These are phyloP conservation scores for Tineola bisselliella DNA, from an alignment of 2,888 invertebrate genomes.

Conservation along the genomic window DNA sequence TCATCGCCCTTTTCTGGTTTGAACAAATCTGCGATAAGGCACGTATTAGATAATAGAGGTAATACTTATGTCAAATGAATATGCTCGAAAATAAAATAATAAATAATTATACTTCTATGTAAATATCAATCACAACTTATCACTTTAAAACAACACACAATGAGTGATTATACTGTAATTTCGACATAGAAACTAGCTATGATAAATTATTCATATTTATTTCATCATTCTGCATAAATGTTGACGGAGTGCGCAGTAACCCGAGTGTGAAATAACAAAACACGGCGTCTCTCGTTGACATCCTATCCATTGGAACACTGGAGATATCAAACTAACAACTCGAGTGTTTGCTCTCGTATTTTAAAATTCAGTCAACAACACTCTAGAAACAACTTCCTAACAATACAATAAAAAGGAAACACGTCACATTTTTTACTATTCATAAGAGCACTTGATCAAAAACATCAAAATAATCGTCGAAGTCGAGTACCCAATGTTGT, in stretches of 20 bases:
- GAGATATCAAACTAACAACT: not conserved
- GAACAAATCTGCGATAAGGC: not conserved
- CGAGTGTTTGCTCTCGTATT: conserved; percentile 4
- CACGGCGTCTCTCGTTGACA: not conserved
- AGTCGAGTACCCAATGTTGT: not conserved
- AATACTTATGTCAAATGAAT: no score
- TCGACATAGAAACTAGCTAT: not conserved
- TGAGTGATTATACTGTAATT: not conserved
- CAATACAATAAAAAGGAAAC: not conserved
- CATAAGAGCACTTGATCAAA: conserved; percentile 10
- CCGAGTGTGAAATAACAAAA: not conserved
- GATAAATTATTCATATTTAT: conserved; percentile 6
- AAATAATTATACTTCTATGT: not conserved
- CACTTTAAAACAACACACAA: not conserved
- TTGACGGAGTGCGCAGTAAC: not conserved
- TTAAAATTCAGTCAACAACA: not conserved
- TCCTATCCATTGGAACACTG: not conserved
- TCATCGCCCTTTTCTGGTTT: not conserved
- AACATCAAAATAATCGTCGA: conserved; percentile 11
- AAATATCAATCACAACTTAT: no score
- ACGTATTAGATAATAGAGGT: not conserved
- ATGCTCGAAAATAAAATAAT: not conserved
- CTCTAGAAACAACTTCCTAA: not conserved
- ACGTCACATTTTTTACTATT: conserved; percentile 7
- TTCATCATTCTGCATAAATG: not conserved